Base-by-base conservation (phyloP, 2,113 vertebrate genomes). In the Poeciliopsis turrubarensis region DNA sequence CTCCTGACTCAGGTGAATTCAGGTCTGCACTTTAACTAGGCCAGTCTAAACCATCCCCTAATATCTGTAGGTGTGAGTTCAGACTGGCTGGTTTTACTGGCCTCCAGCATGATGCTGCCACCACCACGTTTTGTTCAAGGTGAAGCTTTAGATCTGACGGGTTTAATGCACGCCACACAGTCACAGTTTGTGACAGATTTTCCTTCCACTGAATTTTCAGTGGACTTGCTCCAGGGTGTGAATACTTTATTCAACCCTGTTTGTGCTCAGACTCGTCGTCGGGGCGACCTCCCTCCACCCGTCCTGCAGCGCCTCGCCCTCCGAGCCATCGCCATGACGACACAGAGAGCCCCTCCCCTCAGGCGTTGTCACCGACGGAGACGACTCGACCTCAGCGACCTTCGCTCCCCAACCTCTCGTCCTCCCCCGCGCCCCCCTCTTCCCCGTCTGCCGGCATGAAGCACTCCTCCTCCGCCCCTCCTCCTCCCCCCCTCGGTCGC, bases 391-490 rank as follows among this genome's bases (percentile, higher is more conserved):
- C 82, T 2, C 96, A 97, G 85, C 94, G 95, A 51, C 96, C 96
- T 9, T 97, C 97, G 0, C 93, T 97, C 73, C 96, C 97, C 0
- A 96, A 96, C 84, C 95, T 97, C 12, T 94, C 84, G n/a, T 63
- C 85, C 66, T 95, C 80, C 90, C 82, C 25, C 94, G 93, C 92
- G 92, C 94, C 81, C 95, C 95, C 39, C 95, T 96, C n/a, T 87
- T 96, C 69, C 92, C 95, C 91, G 51, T 87, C 87, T 15, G 13
- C 79, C 1, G 86, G 90, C 71, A 96, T 97, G 96, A 97, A 95
- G 84, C 96, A 97, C 92, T 96, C 96, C 78, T 95, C 96, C n/a
- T 96, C 96, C 0, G 95, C 95, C 12, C 94, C 95, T 0, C 95
- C 95, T 1, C 76, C 96, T 0, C 95, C 95, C 0, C 93, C 96